Conservation (phyloP, 2,797 vertebrate genomes). For the Xiphorhynchus erythropygius region DNA sequence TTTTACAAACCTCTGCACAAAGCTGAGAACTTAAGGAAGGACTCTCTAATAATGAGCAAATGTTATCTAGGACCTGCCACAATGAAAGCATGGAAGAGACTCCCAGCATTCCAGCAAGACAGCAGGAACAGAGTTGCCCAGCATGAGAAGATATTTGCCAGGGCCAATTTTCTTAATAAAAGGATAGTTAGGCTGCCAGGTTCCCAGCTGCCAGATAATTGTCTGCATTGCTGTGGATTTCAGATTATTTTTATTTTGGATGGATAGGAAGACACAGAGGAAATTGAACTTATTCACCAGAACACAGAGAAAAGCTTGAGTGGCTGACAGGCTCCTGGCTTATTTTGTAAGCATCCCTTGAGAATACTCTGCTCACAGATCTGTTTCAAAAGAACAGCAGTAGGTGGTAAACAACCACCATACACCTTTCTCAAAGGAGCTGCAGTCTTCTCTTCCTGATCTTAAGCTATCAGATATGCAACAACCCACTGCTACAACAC, state of each 20-base stretch:
- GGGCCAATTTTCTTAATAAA: not conserved
- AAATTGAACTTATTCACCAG: not conserved
- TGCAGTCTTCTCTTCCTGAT: not conserved
- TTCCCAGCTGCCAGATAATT: not conserved
- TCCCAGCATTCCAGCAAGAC: not conserved
- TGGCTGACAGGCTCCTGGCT: conserved; percentile 18
- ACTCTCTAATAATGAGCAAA: not conserved
- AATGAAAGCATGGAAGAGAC: not conserved
- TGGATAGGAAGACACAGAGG: not conserved
- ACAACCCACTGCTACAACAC: not conserved
- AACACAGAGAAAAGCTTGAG: not conserved
- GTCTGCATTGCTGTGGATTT: not conserved
- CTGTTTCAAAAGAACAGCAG: conserved; percentile 30
- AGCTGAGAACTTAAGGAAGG: not conserved
- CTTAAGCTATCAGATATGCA: not conserved
- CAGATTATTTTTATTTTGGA: not conserved
- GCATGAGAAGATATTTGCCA: not conserved
- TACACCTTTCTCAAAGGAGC: not conserved
- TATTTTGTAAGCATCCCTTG: conserved; percentile 3
- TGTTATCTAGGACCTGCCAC: not conserved
- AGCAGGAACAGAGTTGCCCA: not conserved
- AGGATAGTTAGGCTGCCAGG: not conserved
- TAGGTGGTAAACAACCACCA: conserved; percentile 34
- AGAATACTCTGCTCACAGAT: conserved; percentile 31
- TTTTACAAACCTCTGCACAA: not conserved